Percentiles rank a stretch among this genome's conserved stretches.
These are phyloP conservation scores for Entomyzon cyanotis DNA, from an alignment of 2,113 vertebrate species.

Conservation along the genomic window DNA sequence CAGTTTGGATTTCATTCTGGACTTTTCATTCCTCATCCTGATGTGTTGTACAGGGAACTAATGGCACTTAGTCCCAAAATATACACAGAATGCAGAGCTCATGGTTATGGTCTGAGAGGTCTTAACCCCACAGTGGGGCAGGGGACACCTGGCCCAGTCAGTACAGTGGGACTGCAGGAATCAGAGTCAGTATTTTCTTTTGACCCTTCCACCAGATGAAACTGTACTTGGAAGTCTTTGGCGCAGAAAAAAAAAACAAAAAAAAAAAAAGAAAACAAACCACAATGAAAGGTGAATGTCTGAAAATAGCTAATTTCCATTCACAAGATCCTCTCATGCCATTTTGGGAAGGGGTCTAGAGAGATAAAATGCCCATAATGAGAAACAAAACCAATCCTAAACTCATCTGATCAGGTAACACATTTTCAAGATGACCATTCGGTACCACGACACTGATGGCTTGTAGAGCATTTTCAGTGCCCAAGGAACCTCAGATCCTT, in stretches of 20 bases:
- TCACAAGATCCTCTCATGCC: not conserved
- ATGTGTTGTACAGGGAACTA: not conserved
- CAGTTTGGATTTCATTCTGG: not conserved
- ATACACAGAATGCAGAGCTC: not conserved
- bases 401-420: not conserved
- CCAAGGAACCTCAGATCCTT: not conserved
- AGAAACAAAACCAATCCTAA: not conserved
- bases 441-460: not conserved
- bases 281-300: not conserved
- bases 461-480: not conserved
- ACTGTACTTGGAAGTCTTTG: not conserved
- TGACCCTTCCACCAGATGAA: not conserved
- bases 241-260: fast-evolving
- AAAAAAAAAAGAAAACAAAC: too few species aligned
- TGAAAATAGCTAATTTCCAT: not conserved
- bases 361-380: not conserved
- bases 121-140: not conserved
- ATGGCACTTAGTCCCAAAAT: not conserved
- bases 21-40: not conserved
- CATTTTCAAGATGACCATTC: not conserved
- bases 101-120: not conserved
- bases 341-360: not conserved
- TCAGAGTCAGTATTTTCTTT: not conserved
- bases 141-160: not conserved
- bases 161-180: not conserved